Evolutionary conservation across 1,140 invertebrate species (phyloP).

Genomic region (Drosophila littoralis): DNA sequence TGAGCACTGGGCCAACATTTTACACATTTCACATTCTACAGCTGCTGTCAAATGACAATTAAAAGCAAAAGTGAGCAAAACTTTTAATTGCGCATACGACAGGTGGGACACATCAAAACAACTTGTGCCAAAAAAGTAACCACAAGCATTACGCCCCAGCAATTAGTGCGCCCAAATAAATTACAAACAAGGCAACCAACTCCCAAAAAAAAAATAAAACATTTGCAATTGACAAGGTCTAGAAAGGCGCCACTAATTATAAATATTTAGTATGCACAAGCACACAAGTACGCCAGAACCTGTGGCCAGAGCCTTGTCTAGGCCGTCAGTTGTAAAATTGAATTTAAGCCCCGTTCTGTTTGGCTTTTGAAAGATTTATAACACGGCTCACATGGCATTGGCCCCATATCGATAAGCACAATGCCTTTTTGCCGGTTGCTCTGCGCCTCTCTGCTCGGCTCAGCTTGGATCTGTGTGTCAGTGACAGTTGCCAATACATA

Average conservation of each 20-base stretch:
- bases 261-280: constrained; percentile 29
- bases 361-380: constrained; percentile 80
- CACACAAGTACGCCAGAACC: background rate
- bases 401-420: constrained; percentile 77
- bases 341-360: constrained; percentile 71
- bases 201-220: constrained; percentile 14
- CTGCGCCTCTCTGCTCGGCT: constrained; percentile 3
- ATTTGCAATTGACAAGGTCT: constrained; percentile 63
- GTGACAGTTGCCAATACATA: constrained; percentile 59
- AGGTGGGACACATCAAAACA: constrained; percentile 60
- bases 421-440: constrained; percentile 39
- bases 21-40: constrained; percentile 31
- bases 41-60: constrained; percentile 70
- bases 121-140: constrained; percentile 36
- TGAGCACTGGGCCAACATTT: constrained; percentile 50
- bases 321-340: constrained; percentile 76
- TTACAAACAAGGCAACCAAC: constrained; percentile 11
- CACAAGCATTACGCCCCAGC: constrained; percentile 30
- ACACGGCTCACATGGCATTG: constrained; percentile 62
- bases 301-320: constrained; percentile 54
- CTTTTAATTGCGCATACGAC: constrained; percentile 77
- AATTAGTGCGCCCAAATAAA: constrained; percentile 43
- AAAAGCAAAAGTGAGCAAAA: constrained; percentile 32
- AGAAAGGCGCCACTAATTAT: constrained; percentile 57
- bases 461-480: constrained; percentile 44